Evolutionary conservation across 2,113 vertebrate species (phyloP).

Genomic region (Leptobrachium ailaonicum): DNA sequence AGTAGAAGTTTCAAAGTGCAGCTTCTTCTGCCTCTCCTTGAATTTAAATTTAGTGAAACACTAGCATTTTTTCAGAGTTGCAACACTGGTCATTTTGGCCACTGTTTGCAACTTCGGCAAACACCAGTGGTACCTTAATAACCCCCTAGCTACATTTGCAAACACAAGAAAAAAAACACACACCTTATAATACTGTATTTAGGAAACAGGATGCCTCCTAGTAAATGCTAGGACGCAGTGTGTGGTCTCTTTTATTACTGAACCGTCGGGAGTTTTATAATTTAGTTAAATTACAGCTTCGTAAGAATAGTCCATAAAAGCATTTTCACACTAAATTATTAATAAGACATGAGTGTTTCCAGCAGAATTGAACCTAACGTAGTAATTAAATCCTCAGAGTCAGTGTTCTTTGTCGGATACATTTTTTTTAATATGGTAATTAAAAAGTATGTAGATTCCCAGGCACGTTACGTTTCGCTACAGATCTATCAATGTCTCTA

Average conservation of each 20-base stretch:
- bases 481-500: slow-evolving; percentile 10
- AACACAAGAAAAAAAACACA: no score
- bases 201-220: no score
- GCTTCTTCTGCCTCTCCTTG: no score
- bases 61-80: no score
- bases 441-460: slow-evolving; percentile 12
- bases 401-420: slow-evolving; percentile 5
- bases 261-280: background rate
- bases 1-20: no score
- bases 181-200: no score
- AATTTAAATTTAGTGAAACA: no score
- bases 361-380: background rate
- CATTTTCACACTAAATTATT: background rate
- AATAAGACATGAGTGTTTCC: background rate
- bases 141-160: no score
- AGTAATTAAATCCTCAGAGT: background rate
- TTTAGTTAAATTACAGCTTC: background rate
- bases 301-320: background rate
- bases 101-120: no score
- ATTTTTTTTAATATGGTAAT: slow-evolving; percentile 12
- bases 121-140: no score
- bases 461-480: slow-evolving; percentile 3
- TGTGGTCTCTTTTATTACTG: background rate
- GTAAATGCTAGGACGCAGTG: no score
- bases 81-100: no score